phyloP scores from a whole-genome alignment of 1,140 invertebrate species.

The Drosophila virilis region DNA sequence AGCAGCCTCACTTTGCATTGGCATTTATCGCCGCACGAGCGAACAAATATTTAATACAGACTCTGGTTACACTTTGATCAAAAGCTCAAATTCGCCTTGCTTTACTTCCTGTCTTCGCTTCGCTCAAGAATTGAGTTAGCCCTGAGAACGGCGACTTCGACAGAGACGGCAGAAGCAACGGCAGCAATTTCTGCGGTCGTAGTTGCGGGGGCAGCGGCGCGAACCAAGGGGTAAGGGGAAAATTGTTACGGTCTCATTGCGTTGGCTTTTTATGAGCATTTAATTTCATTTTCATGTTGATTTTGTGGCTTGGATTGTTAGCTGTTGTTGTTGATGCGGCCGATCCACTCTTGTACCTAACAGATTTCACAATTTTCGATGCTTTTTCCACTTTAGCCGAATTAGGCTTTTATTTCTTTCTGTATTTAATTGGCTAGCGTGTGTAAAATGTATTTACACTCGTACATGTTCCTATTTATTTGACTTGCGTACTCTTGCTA shows the following conservation, averaged over 20 bases:
- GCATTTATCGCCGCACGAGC: conserved; percentile 35
- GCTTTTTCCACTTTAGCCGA: conserved; percentile 47
- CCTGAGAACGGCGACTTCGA: neutral
- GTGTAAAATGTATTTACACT: conserved; percentile 35
- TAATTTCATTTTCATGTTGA: conserved; percentile 66
- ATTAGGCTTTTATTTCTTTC: conserved; percentile 39
- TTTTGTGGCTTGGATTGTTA: conserved; percentile 26
- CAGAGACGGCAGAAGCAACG: neutral
- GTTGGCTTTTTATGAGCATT: conserved; percentile 61
- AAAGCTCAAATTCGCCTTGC: conserved; percentile 1
- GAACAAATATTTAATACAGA: conserved; percentile 16
- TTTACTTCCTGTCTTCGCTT: neutral
- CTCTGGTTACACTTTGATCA: conserved; percentile 9
- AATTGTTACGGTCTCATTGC: conserved; percentile 69
- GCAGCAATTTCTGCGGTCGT: neutral
- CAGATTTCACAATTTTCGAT: conserved; percentile 60
- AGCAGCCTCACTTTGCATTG: conserved; percentile 5
- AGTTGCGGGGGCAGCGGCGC: neutral
- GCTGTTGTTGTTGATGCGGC: conserved; percentile 22
- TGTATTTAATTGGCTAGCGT: conserved; percentile 50
- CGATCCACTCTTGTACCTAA: conserved; percentile 24
- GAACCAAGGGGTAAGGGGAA: conserved; percentile 41
- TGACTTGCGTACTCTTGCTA: conserved; percentile 13
- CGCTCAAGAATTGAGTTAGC: conserved; percentile 19
- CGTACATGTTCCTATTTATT: conserved; percentile 19